phyloP scores from a whole-genome alignment of 2,888 invertebrate genomes.

The Acanthoscelides obtectus region DNA sequence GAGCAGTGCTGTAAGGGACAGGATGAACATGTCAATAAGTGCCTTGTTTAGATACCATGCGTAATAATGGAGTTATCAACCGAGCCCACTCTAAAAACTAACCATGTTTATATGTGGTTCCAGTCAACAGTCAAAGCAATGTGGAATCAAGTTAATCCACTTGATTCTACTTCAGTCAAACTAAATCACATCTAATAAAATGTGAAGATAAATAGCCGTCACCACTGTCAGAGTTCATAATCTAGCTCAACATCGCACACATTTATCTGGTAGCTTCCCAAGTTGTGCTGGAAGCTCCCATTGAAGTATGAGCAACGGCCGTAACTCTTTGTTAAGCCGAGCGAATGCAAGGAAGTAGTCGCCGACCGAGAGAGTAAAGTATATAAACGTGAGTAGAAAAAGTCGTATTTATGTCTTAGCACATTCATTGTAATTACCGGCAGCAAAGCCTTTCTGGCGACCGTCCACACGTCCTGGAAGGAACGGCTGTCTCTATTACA shows the following conservation, averaged over 20 bases:
- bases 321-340: not conserved
- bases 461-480: constrained; percentile 44
- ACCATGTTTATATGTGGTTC: too few species aligned
- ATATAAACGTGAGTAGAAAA: constrained; percentile 25
- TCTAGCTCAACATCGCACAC: not conserved
- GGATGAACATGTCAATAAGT: too few species aligned
- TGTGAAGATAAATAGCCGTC: too few species aligned
- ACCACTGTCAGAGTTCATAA: not conserved
- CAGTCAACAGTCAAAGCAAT: too few species aligned
- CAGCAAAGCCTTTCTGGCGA: constrained; percentile 42
- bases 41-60: too few species aligned
- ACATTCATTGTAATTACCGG: constrained; percentile 42
- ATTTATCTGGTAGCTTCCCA: not conserved
- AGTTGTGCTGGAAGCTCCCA: not conserved
- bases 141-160: too few species aligned
- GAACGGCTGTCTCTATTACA: constrained; percentile 42
- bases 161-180: too few species aligned
- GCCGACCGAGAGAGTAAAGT: constrained; percentile 16
- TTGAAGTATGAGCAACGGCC: not conserved
- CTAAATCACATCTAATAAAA: not conserved
- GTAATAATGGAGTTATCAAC: too few species aligned
- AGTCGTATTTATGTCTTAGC: constrained; percentile 32
- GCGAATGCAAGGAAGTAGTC: not conserved
- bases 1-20: too few species aligned
- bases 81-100: too few species aligned